Base-by-base conservation (phyloP, 2,113 vertebrate genomes). In the Oxyruncus cristatus region DNA sequence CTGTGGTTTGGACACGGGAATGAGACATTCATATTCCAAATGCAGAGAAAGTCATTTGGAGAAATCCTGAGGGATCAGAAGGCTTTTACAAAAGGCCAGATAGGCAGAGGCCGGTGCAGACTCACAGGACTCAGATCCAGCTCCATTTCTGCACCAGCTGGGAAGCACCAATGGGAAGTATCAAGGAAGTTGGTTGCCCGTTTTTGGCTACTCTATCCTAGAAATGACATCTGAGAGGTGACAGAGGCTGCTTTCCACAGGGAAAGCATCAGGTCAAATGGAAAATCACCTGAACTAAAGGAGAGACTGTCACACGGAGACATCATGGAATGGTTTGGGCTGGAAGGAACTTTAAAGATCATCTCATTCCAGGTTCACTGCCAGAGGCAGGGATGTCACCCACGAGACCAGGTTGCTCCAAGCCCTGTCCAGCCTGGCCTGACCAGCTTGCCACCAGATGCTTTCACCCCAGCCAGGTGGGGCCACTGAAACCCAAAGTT, bases 111-210 rank as follows among this genome's bases (percentile, higher is more conserved):
- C 14, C 21, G 46, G 39, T n/a, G 71, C 56, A 78, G 73, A 80
- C 6, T 28, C 59, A 8, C 1, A 1, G 0, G 0, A 19, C 10
- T 21, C 32, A 0, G 58, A 28, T 22, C 30, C 92, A 76, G 59
- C 11, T 53, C 33, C 75, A 11, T 3, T 17, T 37, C 82, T 63
- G 77, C 58, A 52, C 41, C 77, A 76, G 73, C n/a, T 56, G 47
- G 44, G 28, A 50, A 53, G 18, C 75, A 39, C 2, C 61, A 24
- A 3, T 1, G 11, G 14, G 27, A 49, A 47, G 18, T 1, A 33
- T 11, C 23, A 33, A 30, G 32, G 27, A 55, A 63, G 12, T 0
- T 12, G 44, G 7, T 10, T 65, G 44, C 44, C 11, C 0, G 0
- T 8, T 77, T 80, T 74, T 52, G 55, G 53, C 53, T n/a, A 59